These are phyloP conservation scores for Lasioglossum morio DNA, from an alignment of 2,888 invertebrate genomes.

Conservation along the genomic window DNA sequence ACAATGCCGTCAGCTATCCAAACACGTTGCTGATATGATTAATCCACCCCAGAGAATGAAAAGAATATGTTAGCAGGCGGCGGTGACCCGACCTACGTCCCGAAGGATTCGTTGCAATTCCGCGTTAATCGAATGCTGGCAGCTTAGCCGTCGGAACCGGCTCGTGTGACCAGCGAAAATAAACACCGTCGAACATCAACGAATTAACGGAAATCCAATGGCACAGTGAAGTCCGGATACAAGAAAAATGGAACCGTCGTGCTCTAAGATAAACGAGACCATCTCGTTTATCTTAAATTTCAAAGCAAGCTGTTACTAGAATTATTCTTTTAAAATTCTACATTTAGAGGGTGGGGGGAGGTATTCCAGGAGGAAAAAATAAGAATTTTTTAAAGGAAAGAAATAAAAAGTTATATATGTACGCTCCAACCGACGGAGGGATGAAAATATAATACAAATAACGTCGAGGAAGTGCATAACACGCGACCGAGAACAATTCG, in stretches of 20 bases:
- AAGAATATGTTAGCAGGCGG: neutral
- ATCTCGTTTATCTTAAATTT: too few species aligned
- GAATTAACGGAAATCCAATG: conserved; percentile 21
- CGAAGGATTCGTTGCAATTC: conserved; percentile 3
- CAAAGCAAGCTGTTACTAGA: too few species aligned
- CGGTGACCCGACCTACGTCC: neutral
- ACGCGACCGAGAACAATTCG: neutral
- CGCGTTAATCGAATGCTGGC: conserved; percentile 4
- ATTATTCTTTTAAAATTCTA: too few species aligned
- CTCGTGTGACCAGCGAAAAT: neutral
- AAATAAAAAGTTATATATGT: too few species aligned
- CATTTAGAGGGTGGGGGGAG: too few species aligned
- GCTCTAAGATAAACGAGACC: too few species aligned
- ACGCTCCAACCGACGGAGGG: too few species aligned
- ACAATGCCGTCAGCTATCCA: neutral
- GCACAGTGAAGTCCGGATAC: neutral
- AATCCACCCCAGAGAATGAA: neutral
- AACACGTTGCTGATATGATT: neutral
- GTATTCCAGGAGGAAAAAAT: too few species aligned
- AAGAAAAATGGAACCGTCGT: too few species aligned
- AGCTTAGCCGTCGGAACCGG: neutral
- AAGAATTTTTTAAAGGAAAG: too few species aligned
- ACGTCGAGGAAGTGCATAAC: neutral
- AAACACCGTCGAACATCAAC: conserved; percentile 10
- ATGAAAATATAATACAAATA: too few species aligned